Base-by-base conservation (phyloP, 2,888 invertebrate species). In the Ichneumoninae sp. region DNA sequence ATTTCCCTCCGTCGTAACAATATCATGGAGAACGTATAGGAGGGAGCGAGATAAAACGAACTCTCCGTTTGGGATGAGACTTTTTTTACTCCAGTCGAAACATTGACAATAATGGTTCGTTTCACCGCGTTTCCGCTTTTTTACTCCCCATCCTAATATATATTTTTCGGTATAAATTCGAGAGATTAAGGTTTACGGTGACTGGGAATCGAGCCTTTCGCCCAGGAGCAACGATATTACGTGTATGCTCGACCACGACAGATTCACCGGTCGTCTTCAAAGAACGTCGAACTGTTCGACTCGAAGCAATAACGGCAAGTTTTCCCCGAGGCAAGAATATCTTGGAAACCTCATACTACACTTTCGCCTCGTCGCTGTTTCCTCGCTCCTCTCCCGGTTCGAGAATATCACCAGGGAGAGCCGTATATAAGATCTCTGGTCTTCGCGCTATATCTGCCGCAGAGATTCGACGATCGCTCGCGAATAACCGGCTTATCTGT, bases 271-370 rank as follows among this genome's bases (percentile, higher is more conserved):
- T 62, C 30, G 81, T 69, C 80, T 65, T 85, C 85, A 86, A 86
- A 86, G 85, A 82, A 80, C 81, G 65, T 71, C 68, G 83, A 76
- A 86, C 84, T 72, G 83, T 86, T 87, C 82, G 80, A 86, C 81
- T 84, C 72, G 84, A 86, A 83, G 85, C 86, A 87, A 87, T 87
- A 87, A 82, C 84, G 84, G 75, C 70, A 66, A 76, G 76, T 66
- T 52, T 71, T 69, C 83, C 86, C 80, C 69, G 65, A 76, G 86
- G 86, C 85, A 78, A 81, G 83, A 79, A 84, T 82, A 86, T 80
- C 84, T 72, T 60, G 68, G 70, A 75, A 82, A 84, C 57, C 84
- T 84, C 84, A 72, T 68, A 80, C 82, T 66, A 50, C 69, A n/a
- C 22, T n/a, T n/a, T 70, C 26, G 16, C 44, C 30, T 4, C 72